Percentiles rank a stretch among this genome's conserved stretches.
phyloP scores from a whole-genome alignment of 2,888 invertebrate genomes.

The Salticus scenicus region DNA sequence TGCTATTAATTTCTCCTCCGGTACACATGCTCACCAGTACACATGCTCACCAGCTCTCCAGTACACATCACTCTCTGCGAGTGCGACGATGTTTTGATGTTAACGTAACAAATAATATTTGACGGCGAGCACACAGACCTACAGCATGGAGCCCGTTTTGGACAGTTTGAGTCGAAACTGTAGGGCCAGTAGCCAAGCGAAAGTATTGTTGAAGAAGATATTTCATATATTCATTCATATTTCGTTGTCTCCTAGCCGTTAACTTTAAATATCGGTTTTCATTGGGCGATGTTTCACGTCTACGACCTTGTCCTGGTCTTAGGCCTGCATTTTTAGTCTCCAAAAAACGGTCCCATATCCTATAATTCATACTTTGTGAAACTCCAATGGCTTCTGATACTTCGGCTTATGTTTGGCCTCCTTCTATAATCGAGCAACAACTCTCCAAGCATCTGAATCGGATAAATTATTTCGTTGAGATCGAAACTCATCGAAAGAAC shows the following conservation, averaged over 20 bases:
- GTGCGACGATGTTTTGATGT: no score
- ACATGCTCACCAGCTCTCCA: no score
- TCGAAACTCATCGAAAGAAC: background rate
- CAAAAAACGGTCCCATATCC: background rate
- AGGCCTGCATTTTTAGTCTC: background rate
- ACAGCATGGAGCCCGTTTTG: background rate
- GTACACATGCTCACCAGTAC: no score
- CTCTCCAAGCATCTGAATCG: constrained; percentile 18
- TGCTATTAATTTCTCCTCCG: no score
- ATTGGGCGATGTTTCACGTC: constrained; percentile 20
- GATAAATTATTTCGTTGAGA: no score
- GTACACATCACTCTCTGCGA: no score
- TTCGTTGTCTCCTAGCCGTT: constrained; percentile 6
- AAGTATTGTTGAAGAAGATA: background rate
- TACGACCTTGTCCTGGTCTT: constrained; percentile 5
- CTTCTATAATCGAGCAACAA: background rate
- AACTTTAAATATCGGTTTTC: constrained; percentile 1
- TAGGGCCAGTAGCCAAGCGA: background rate
- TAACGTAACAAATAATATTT: no score
- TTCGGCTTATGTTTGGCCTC: constrained; percentile 15
- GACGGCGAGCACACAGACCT: no score
- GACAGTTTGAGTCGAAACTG: background rate
- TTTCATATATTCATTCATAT: background rate
- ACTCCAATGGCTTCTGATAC: constrained; percentile 16
- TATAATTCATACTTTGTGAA: constrained; percentile 14